phyloP scores from a whole-genome alignment of 92 coral and sea anemone species.

The Blastomussa wellsi region DNA sequence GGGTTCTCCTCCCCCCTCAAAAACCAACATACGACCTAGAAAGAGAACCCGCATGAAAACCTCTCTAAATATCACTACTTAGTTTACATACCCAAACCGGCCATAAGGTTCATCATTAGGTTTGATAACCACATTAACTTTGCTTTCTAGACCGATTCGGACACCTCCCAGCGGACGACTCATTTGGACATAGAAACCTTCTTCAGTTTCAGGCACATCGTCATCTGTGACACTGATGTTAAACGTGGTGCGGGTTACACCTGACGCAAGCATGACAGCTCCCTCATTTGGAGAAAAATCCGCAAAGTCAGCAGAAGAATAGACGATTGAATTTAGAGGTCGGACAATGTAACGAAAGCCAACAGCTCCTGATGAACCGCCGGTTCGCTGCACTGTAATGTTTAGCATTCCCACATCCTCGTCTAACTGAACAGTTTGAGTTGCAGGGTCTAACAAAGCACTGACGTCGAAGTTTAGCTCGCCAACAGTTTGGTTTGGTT shows the following conservation, averaged over 20 bases:
- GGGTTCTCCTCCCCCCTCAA: no score
- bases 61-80: no score
- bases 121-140: constrained; percentile 70
- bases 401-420: constrained; percentile 54
- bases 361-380: constrained; percentile 60
- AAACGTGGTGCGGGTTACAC: constrained; percentile 47
- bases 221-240: constrained; percentile 73
- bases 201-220: constrained; percentile 73
- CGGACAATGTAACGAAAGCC: constrained; percentile 76
- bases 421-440: constrained; percentile 57
- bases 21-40: no score
- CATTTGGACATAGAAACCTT: constrained; percentile 80
- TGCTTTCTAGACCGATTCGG: constrained; percentile 63
- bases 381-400: constrained; percentile 66
- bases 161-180: constrained; percentile 87
- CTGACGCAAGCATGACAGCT: constrained; percentile 56
- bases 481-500: constrained; percentile 72
- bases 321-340: constrained; percentile 45
- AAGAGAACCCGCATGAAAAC: no score
- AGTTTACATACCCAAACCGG: constrained; percentile 84
- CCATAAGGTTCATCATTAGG: constrained; percentile 93
- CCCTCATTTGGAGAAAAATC: constrained; percentile 81
- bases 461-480: constrained; percentile 82
- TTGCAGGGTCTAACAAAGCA: constrained; percentile 50
- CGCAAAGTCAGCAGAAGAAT: constrained; percentile 39